A percentile compares a stretch with the other conserved stretches of the same genome.
phyloP scores from a whole-genome alignment of 2,888 invertebrate genomes.

The Mantis religiosa region DNA sequence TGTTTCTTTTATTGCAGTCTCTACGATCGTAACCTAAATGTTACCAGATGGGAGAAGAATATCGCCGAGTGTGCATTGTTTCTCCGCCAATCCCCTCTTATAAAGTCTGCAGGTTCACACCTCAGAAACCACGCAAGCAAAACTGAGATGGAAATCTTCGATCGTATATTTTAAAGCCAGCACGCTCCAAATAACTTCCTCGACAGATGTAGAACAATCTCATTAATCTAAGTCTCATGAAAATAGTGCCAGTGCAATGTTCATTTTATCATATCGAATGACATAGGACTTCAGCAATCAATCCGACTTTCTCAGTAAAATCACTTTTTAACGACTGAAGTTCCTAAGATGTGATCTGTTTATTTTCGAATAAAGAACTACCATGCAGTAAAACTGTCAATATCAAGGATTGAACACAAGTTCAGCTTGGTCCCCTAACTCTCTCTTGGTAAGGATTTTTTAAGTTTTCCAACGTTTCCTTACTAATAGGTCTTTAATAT shows the following conservation, averaged over 20 bases:
- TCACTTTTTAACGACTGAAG: too few species aligned
- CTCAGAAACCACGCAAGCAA: neutral
- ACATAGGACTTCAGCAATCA: neutral
- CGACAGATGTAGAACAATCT: neutral
- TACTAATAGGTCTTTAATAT: too few species aligned
- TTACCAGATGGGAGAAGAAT: neutral
- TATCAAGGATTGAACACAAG: too few species aligned
- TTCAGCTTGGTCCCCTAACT: too few species aligned
- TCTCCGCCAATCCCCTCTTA: neutral
- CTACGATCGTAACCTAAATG: neutral
- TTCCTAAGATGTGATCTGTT: too few species aligned
- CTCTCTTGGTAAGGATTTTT: too few species aligned
- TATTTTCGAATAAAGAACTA: too few species aligned
- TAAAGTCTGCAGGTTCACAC: neutral
- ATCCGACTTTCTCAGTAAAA: neutral
- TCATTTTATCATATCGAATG: neutral
- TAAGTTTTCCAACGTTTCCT: too few species aligned
- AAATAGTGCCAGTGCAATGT: neutral
- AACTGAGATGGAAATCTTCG: neutral
- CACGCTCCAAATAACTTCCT: neutral
- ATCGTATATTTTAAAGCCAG: neutral
- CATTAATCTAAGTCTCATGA: neutral
- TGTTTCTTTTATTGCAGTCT: neutral
- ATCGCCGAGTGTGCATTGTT: neutral
- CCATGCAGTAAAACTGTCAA: too few species aligned